Evolutionary conservation across 1,140 invertebrate genomes (phyloP), one percentile per base, ranked within the genome.

Genomic region (Leptopilina boulardi): DNA sequence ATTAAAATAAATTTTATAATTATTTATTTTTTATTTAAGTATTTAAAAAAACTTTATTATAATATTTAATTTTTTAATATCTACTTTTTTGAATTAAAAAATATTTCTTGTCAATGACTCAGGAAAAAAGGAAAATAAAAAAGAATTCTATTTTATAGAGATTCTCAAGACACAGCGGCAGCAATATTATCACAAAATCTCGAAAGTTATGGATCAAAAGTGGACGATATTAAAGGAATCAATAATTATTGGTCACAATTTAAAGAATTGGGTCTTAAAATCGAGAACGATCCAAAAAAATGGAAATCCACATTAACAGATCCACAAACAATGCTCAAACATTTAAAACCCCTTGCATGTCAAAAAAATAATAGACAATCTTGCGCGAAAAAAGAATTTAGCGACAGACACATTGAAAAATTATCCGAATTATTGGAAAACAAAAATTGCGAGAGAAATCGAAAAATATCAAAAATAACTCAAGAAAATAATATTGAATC

Each of bases 191-290:
- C 78, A 73, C 82, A 80, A 13, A 75, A 76, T 19, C 74, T 90
- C 3, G 59, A 87, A 42, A 79, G 81, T 41, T 89, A 88, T 73
- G 76, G 73, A 8, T 54, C 42, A 11, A 10, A 84, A 13, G 73
- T 89, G 9, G 84, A 86, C 19, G 75, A 83, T 23, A 75, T 21
- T 42, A 71, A 74, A 30, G 83, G 75, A 9, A 26, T 88, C 26
- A 87, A 88, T 71, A 87, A 88, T 83, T 88, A 89, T 56, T 87
- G 85, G 86, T 77, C 83, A 38, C 81, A 87, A 30, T 81, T 89
- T n/a, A 84, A 86, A 74, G 77, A 42, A 56, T 70, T 86, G 59
- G 80, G 81, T 23, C 11, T 79, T 4, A 77, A 81, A 8, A 70
- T 77, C 0, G 77, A 82, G 70, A 87, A 87, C 41, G 75, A 87